These are phyloP conservation scores for Oryzias sinensis DNA, from an alignment of 2,797 vertebrate species.

Conservation along the genomic window DNA sequence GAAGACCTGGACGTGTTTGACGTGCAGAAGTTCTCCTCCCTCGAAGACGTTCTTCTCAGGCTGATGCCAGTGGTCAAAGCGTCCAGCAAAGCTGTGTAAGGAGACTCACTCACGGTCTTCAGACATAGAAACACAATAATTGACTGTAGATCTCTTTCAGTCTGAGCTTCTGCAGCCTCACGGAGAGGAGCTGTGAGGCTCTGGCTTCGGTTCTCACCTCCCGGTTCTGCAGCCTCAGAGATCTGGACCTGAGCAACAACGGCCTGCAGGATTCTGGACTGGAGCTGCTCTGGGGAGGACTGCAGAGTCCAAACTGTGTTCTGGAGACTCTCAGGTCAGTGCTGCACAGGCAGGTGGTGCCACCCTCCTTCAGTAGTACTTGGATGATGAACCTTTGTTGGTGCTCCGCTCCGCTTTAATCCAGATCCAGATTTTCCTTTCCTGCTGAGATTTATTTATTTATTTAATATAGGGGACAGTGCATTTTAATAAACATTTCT, in stretches of 20 bases:
- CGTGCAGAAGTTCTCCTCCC: neutral
- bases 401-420: too few relatives aligned
- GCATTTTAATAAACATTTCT: too few relatives aligned
- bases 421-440: too few relatives aligned
- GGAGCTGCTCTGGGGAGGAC: neutral
- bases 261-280: slow-evolving; percentile 1
- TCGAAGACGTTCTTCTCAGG: neutral
- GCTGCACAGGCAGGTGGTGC: neutral
- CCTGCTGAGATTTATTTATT: too few relatives aligned
- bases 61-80: neutral
- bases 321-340: slow-evolving; percentile 16
- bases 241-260: slow-evolving; percentile 16
- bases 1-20: neutral
- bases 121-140: neutral
- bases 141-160: neutral
- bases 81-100: neutral
- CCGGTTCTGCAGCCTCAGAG: neutral
- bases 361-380: too few relatives aligned
- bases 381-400: too few relatives aligned
- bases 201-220: neutral
- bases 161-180: slow-evolving; percentile 3
- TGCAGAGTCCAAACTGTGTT: slow-evolving; percentile 1
- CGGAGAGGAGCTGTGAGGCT: neutral
- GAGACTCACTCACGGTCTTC: neutral
- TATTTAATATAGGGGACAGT: too few relatives aligned